A percentile compares a stretch with the other conserved stretches of the same genome.
phyloP scores from a whole-genome alignment of 2,113 vertebrate species.

The Egretta garzetta region DNA sequence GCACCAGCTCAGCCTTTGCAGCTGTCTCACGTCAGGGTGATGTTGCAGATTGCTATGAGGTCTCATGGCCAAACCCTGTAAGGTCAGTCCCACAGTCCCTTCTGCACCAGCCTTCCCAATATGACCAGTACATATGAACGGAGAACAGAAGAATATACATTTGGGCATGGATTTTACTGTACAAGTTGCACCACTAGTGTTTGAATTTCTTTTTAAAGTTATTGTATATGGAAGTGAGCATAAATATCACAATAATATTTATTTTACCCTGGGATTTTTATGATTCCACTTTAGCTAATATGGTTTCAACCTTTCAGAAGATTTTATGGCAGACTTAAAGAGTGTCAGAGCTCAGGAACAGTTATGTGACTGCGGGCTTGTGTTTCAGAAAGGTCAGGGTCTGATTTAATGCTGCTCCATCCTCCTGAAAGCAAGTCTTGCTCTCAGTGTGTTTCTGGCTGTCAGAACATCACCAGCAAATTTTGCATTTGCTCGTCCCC shows the following conservation, averaged over 20 bases:
- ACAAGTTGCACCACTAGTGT: background rate
- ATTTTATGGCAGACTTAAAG: constrained; percentile 28
- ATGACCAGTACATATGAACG: background rate
- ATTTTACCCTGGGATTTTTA: constrained; percentile 1
- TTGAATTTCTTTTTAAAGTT: background rate
- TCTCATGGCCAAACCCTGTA: background rate
- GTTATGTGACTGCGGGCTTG: background rate
- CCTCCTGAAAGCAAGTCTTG: background rate
- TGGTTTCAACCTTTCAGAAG: constrained; percentile 35
- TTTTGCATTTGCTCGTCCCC: background rate
- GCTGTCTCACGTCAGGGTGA: background rate
- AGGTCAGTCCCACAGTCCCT: background rate
- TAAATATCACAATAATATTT: constrained; percentile 21
- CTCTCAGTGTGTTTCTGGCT: background rate
- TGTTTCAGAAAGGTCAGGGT: constrained; percentile 37
- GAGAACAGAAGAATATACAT: background rate
- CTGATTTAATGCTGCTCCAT: constrained; percentile 3
- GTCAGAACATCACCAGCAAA: background rate
- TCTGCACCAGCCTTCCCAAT: background rate
- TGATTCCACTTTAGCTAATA: background rate
- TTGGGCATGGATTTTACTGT: background rate
- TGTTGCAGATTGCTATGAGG: background rate
- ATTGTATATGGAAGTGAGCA: background rate
- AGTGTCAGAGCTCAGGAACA: background rate
- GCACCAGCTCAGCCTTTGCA: background rate